Evolutionary conservation across 1,140 invertebrate genomes (phyloP), one percentile per base, ranked within the genome.

Genomic region (Drosophila takahashii): DNA sequence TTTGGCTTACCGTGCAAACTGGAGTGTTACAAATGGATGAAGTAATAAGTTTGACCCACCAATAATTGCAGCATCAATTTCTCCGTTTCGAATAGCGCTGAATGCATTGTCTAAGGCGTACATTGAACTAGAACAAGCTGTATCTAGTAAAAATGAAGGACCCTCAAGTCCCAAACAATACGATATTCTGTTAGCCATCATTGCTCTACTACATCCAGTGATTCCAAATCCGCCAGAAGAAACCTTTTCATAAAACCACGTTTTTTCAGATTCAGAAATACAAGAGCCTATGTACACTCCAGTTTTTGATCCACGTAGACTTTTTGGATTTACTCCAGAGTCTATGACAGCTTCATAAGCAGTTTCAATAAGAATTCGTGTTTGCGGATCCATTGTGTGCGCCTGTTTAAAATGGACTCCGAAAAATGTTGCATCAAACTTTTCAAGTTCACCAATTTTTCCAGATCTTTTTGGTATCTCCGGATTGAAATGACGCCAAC

Each of bases 151-250:
- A 91, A 96, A 96, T 51, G 97, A 98, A 0, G 97, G 97, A 32
- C 96, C 96, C 64, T 94, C 94, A 0, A 95, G 83, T 51, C 95
- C 95, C 9, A 96, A 79, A 91, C 93, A 95, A 65, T 96, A 96
- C 0, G 97, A 98, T 32, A 99, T 94, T 54, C 98, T 94, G 90
- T 98, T 98, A 1, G 97, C 96, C 91, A 99, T 94, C 97, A 99
- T 98, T 8, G 97, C 96, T 60, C 97, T 94, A 76, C 95, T 96
- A 92, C 97, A 98, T 34, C 97, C 97, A 15, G 95, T 96, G 75
- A 98, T 93, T 64, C 93, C 94, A 77, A 94, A 94, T n/a, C 93
- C 94, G 22, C 93, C 92, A 6, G 92, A 93, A 29, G 94, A 93
- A 13, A 94, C 85, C 60, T 95, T 94, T 56, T 95, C 94, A 61